phyloP scores from a whole-genome alignment of 2,888 invertebrate genomes.

The Villa cingulata region DNA sequence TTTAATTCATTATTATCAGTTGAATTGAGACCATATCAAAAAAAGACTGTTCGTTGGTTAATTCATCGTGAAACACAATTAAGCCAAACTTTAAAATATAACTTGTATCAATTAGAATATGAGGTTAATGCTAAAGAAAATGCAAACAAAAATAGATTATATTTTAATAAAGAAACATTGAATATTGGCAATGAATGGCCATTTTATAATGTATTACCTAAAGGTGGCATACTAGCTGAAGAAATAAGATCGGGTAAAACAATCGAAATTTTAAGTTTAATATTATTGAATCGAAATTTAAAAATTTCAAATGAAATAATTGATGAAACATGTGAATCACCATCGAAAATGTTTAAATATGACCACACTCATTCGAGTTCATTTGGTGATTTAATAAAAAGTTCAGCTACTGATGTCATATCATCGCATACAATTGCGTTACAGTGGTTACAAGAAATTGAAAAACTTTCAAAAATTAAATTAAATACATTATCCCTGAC shows the following conservation, averaged over 20 bases:
- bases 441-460: conserved; percentile 62
- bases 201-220: conserved; percentile 25
- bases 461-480: conserved; percentile 41
- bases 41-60: conserved; percentile 55
- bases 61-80: conserved; percentile 39
- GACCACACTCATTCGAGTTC: conserved; percentile 51
- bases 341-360: conserved; percentile 46
- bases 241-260: conserved; percentile 77
- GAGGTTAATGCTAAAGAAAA: too few species aligned
- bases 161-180: too few species aligned
- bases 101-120: too few species aligned
- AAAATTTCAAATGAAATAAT: neutral
- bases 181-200: too few species aligned
- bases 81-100: too few species aligned
- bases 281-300: conserved; percentile 41
- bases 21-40: conserved; percentile 48
- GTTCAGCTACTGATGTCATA: conserved; percentile 56
- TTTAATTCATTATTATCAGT: conserved; percentile 36
- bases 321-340: conserved; percentile 34
- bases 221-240: conserved; percentile 62
- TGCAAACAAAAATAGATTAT: too few species aligned
- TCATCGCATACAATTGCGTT: conserved; percentile 50
- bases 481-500: conserved; percentile 43
- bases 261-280: conserved; percentile 54
- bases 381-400: conserved; percentile 25